Evolutionary conservation across 2,113 vertebrate species (phyloP).

Genomic region (Corythaixoides concolor): DNA sequence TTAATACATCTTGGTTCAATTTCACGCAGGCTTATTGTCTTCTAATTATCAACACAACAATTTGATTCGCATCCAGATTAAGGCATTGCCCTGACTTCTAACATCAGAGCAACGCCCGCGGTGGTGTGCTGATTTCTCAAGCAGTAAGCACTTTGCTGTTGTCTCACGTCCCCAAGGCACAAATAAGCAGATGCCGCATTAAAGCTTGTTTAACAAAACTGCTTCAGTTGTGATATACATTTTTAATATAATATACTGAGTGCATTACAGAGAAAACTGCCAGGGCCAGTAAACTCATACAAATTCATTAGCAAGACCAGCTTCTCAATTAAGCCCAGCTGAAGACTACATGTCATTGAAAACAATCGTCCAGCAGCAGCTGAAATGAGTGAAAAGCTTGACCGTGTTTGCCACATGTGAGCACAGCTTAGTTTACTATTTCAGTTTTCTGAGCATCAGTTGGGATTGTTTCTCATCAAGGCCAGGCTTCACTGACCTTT

Average conservation of each 20-base stretch:
- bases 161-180: constrained; percentile 55
- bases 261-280: constrained; percentile 39
- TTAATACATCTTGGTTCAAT: constrained; percentile 45
- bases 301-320: constrained; percentile 62
- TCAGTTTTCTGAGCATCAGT: neutral
- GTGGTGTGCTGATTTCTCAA: constrained; percentile 56
- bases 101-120: neutral
- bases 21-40: constrained; percentile 55
- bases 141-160: constrained; percentile 64
- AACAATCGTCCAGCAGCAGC: neutral
- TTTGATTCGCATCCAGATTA: constrained; percentile 37
- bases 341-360: neutral
- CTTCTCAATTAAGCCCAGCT: constrained; percentile 44
- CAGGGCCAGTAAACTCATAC: constrained; percentile 45
- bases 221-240: constrained; percentile 72
- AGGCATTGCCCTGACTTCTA: constrained; percentile 44
- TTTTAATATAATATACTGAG: constrained; percentile 72
- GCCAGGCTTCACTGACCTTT: constrained; percentile 2
- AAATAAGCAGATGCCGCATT: constrained; percentile 70
- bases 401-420: neutral
- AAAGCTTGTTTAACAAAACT: constrained; percentile 67
- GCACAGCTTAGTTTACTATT: neutral
- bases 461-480: neutral
- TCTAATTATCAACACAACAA: constrained; percentile 57
- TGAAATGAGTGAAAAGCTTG: constrained; percentile 14